Conservation (phyloP, 1,140 invertebrate species). For the Dreissena polymorpha region DNA sequence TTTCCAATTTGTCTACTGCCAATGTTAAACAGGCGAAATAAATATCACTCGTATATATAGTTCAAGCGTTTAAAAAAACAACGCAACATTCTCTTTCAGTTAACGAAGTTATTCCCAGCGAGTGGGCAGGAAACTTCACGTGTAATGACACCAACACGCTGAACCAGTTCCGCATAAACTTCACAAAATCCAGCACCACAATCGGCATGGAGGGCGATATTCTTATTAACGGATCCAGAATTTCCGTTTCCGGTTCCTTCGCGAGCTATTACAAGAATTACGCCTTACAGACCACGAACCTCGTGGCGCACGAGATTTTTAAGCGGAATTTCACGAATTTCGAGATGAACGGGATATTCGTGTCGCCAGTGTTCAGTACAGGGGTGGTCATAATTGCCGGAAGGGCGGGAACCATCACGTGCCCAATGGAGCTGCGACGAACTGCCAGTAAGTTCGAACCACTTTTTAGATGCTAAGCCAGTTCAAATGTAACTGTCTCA, state of each 20-base stretch:
- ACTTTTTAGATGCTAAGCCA: not conserved
- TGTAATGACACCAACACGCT: constrained; percentile 24
- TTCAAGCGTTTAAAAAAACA: too few relatives aligned
- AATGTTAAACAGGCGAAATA: too few relatives aligned
- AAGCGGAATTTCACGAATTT: constrained; percentile 33
- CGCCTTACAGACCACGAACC: constrained; percentile 14
- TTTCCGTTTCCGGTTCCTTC: constrained; percentile 11
- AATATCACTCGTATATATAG: too few relatives aligned
- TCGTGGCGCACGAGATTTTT: not conserved
- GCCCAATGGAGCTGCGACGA: constrained; percentile 33
- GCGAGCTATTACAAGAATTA: constrained; percentile 38
- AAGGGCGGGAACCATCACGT: not conserved
- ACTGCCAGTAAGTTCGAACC: constrained; percentile 7
- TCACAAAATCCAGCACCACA: constrained; percentile 12
- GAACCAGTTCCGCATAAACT: constrained; percentile 25
- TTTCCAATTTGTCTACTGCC: too few relatives aligned
- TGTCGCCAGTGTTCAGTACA: not conserved
- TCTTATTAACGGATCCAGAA: not conserved
- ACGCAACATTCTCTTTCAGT: not conserved
- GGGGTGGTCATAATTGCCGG: constrained; percentile 17
- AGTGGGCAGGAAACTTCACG: constrained; percentile 46
- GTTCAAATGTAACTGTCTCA: not conserved
- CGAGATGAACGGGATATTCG: constrained; percentile 19
- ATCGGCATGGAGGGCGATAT: constrained; percentile 34
- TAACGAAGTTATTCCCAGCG: constrained; percentile 30